Evolutionary conservation across 2,113 vertebrate genomes (phyloP), one percentile per base, ranked within the genome.

Genomic region (Setophaga kirtlandii): DNA sequence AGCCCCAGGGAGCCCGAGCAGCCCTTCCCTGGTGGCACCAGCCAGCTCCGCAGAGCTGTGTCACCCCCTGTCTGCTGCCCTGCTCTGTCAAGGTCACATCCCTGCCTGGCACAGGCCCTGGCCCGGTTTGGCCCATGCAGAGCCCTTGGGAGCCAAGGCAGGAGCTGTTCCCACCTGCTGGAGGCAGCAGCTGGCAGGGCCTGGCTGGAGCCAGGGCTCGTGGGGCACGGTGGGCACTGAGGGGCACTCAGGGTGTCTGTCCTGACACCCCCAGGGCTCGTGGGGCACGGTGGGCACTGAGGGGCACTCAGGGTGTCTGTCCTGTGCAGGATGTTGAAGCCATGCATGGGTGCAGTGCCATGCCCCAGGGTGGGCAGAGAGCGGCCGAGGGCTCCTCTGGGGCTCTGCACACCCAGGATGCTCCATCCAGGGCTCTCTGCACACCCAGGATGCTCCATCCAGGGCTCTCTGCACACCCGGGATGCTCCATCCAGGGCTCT

Each of bases 31-130:
- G 3, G 6, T 50, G 4, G 17, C 25, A 3, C 1, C 31, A 12
- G 42, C 16, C 15, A 4, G n/a, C 2, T 14, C 13, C 22, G 11
- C 12, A 9, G 31, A 11, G 24, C 17, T 7, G 6, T 14, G 10
- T 8, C 21, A 13, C 15, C 31, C 12, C n/a, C 23, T 4, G 33
- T 1, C 5, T 5, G 46, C 44, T 9, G 1, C 62, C 56, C 1
- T 0, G 21, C 5, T 3, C 50, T 35, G 58, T 3, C 75, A 39
- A 22, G 15, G 17, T 2, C 1, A 0, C 17, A 6, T 3, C 42
- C 22, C 0, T 1, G 8, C 3, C 33, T 7, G 0, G 0, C 6
- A 1, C 1, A 1, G 5, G 0, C 5, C 11, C 11, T 14, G 60
- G 31, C 22, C 10, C 15, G 1, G 47, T 10, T 30, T 4, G 31